These are phyloP conservation scores for Burhinus oedicnemus DNA, from an alignment of 2,113 vertebrate species.

Conservation along the genomic window DNA sequence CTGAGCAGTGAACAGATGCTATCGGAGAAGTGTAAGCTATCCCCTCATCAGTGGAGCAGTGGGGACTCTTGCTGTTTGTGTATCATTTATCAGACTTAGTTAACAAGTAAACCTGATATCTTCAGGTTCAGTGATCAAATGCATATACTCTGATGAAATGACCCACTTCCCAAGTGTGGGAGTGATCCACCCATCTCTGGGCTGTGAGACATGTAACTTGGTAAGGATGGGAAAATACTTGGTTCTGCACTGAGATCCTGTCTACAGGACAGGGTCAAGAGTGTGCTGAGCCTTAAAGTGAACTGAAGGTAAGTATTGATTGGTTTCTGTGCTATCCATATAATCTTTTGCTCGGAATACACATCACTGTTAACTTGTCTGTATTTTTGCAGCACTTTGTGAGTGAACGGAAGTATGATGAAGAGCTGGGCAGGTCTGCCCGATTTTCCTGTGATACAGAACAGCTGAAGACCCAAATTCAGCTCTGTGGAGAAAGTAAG, in stretches of 20 bases:
- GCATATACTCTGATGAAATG: background rate
- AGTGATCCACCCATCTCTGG: background rate
- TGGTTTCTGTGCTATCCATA: background rate
- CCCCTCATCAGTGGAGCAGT: background rate
- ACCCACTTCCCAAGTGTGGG: background rate
- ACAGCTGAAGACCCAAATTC: slow-evolving; percentile 78
- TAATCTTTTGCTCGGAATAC: background rate
- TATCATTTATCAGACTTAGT: background rate
- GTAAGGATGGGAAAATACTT: background rate
- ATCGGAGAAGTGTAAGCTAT: background rate
- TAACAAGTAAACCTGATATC: background rate
- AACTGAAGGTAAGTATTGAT: background rate
- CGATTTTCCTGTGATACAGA: slow-evolving; percentile 81
- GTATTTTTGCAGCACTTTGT: slow-evolving; percentile 78
- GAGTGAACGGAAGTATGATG: slow-evolving; percentile 84
- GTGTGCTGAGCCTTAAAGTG: background rate
- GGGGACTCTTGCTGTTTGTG: background rate
- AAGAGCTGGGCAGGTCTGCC: slow-evolving; percentile 81
- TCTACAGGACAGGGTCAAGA: background rate
- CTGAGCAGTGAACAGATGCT: background rate
- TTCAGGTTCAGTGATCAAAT: background rate
- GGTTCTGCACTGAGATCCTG: background rate
- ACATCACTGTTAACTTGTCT: background rate
- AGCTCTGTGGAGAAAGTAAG: slow-evolving; percentile 83
- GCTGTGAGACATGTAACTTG: background rate